Percentiles rank a stretch among this genome's conserved stretches.
Conservation (phyloP, 2,888 invertebrate species). For the Hypena proboscidalis region DNA sequence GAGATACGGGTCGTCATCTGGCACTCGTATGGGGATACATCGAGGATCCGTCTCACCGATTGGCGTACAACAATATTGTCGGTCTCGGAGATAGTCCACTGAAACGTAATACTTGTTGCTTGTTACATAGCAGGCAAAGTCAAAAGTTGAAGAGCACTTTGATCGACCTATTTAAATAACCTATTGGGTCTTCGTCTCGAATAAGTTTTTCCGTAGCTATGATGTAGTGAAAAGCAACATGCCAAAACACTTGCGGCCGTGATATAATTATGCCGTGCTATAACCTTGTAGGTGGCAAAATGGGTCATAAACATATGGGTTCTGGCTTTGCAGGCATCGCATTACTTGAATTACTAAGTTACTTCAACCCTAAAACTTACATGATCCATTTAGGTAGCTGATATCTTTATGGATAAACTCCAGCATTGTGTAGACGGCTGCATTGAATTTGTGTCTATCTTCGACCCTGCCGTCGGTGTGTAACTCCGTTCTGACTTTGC, state of each 20-base stretch:
- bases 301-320: too few relatives aligned
- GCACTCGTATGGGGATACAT: slow-evolving; percentile 65
- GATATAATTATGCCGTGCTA: too few relatives aligned
- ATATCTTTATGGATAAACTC: slow-evolving; percentile 65
- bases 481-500: slow-evolving; percentile 60
- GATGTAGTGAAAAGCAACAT: too few relatives aligned
- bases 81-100: slow-evolving; percentile 60
- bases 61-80: slow-evolving; percentile 59
- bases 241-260: too few relatives aligned
- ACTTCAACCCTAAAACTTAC: slow-evolving; percentile 44
- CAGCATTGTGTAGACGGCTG: slow-evolving; percentile 58
- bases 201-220: too few relatives aligned
- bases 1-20: slow-evolving; percentile 68
- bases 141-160: too few relatives aligned
- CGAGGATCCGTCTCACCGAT: slow-evolving; percentile 52
- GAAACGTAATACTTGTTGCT: slow-evolving; percentile 43
- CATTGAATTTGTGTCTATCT: slow-evolving; percentile 56
- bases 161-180: too few relatives aligned
- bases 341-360: too few relatives aligned
- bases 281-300: too few relatives aligned
- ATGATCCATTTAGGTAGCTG: slow-evolving; percentile 57
- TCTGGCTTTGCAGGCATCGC: too few relatives aligned
- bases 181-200: too few relatives aligned
- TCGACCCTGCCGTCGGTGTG: slow-evolving; percentile 62
- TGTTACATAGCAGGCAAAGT: too few relatives aligned